Percentiles rank a stretch among this genome's conserved stretches.
Conservation (phyloP, 2,113 vertebrate genomes). For the Psophia crepitans region DNA sequence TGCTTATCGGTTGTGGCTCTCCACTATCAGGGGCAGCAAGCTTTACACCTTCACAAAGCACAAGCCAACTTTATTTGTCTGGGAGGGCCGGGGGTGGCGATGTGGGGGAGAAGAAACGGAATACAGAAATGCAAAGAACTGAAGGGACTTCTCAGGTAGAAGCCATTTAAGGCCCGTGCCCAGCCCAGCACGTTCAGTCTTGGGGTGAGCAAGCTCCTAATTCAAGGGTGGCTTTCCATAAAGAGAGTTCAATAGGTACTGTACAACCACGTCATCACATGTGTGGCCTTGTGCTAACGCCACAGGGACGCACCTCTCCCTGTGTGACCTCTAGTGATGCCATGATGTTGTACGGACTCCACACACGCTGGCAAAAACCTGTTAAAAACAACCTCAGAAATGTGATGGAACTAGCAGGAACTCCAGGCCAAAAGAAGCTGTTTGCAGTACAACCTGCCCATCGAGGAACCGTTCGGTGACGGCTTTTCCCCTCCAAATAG, state of each 20-base stretch:
- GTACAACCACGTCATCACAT: not conserved
- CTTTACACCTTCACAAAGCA: not conserved
- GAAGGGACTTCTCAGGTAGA: not conserved
- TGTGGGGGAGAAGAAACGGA: not conserved
- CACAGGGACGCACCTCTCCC: not conserved
- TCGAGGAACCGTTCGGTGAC: not conserved
- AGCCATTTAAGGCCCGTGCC: not conserved
- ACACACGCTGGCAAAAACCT: not conserved
- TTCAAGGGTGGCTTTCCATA: not conserved
- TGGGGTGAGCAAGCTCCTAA: not conserved
- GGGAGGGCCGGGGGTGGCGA: not conserved
- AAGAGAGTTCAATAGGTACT: not conserved
- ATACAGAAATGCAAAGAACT: not conserved
- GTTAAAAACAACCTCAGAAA: not conserved
- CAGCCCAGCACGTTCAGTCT: not conserved
- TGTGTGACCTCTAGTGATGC: not conserved
- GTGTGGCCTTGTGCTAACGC: not conserved
- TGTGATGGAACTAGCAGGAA: not conserved
- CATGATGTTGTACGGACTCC: not conserved
- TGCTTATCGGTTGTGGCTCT: not conserved
- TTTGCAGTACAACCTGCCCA: not conserved
- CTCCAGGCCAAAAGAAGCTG: not conserved
- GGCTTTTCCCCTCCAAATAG: not conserved
- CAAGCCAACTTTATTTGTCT: not conserved
- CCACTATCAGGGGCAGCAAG: fast-evolving